These are phyloP conservation scores for Sarcophilus harrisii DNA, from an alignment of 2,797 vertebrate species.

Conservation along the genomic window DNA sequence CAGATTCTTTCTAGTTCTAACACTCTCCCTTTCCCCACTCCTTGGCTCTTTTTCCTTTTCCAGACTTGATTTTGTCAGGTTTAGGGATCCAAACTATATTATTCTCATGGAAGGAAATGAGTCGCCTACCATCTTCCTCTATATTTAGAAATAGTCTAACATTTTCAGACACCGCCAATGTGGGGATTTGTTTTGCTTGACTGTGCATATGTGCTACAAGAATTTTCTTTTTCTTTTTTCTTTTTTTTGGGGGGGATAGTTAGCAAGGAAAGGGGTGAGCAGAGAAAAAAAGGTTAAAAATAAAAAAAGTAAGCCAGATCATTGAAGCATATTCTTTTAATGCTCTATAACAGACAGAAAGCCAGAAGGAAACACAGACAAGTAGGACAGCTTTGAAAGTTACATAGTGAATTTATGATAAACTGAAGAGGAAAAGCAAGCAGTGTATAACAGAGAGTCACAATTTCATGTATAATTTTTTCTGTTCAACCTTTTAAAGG, in stretches of 20 bases:
- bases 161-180: background rate
- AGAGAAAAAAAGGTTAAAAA: background rate
- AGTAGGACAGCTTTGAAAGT: background rate
- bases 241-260: background rate
- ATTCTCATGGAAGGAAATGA: background rate
- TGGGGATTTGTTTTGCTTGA: background rate
- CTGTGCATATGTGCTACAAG: background rate
- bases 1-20: background rate
- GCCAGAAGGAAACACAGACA: background rate
- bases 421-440: background rate
- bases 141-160: background rate
- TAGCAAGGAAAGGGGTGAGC: background rate
- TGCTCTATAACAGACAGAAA: background rate
- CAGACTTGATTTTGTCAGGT: background rate
- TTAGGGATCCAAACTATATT: background rate
- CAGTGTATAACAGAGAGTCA: background rate
- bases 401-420: background rate
- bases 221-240: background rate
- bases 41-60: background rate
- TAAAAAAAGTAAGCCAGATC: background rate
- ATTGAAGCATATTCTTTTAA: background rate
- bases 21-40: background rate
- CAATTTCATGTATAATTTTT: background rate
- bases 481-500: background rate
- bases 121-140: background rate